Percentiles rank a stretch among this genome's conserved stretches.
Conservation (phyloP, 2,797 vertebrate species). For the Tokudaia muenninki region DNA sequence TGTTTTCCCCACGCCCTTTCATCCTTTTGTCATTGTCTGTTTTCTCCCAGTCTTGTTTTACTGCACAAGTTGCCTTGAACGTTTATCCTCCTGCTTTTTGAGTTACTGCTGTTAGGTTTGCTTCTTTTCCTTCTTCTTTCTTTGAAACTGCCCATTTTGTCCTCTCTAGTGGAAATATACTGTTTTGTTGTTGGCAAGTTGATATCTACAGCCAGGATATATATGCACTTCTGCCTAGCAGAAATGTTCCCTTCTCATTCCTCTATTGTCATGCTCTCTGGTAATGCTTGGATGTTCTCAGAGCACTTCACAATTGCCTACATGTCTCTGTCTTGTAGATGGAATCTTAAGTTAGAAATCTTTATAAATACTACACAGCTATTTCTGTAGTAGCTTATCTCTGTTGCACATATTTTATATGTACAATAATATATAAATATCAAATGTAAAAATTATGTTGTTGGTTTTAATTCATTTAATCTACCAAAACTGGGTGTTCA, state of each 20-base stretch:
- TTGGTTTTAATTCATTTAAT: constrained; percentile 35
- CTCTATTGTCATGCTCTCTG: not conserved
- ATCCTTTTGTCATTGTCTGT: not conserved
- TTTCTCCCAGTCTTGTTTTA: not conserved
- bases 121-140: not conserved
- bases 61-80: not conserved
- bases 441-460: not conserved
- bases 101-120: not conserved
- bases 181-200: not conserved
- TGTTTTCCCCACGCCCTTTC: not conserved
- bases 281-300: not conserved
- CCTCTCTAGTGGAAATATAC: not conserved
- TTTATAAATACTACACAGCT: not conserved
- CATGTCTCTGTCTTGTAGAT: not conserved
- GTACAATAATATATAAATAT: not conserved
- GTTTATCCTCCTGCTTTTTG: not conserved
- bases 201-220: not conserved
- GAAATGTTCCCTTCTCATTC: not conserved
- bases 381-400: not conserved
- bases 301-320: not conserved
- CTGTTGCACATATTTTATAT: not conserved
- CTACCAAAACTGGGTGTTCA: not conserved
- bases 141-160: not conserved
- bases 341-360: not conserved
- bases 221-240: not conserved